A percentile compares a stretch with the other conserved stretches of the same genome.
Conservation (phyloP, 2,888 invertebrate species). For the Gastracanthus pulcherrimus region DNA sequence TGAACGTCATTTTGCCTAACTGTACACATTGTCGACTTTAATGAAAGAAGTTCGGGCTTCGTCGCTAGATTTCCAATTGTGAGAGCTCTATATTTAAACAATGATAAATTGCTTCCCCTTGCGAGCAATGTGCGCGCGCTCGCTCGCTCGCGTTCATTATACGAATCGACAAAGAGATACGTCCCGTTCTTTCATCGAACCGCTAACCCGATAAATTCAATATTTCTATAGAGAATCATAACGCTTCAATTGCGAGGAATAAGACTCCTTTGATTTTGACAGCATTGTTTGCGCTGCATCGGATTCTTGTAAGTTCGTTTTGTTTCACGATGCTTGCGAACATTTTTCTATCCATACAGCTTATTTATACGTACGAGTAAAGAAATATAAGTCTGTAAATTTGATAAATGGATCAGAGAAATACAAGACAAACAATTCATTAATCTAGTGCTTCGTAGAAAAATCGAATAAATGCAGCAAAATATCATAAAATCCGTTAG, state of each 20-base stretch:
- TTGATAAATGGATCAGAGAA: no score
- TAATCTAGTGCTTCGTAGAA: no score
- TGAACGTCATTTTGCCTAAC: neutral
- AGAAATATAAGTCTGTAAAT: no score
- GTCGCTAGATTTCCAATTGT: neutral
- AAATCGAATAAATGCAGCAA: no score
- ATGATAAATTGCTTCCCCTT: neutral
- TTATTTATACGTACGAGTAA: no score
- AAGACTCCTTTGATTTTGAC: neutral
- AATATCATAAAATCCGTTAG: no score
- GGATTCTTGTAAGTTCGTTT: no score
- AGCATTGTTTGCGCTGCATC: no score
- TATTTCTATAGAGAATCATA: neutral
- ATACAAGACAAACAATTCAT: no score
- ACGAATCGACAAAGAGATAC: neutral
- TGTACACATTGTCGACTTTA: neutral
- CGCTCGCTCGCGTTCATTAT: neutral
- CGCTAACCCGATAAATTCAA: neutral
- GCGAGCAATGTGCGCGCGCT: no score
- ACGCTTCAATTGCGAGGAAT: neutral
- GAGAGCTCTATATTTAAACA: neutral
- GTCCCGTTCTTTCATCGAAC: neutral
- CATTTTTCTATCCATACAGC: neutral
- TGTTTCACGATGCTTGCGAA: no score
- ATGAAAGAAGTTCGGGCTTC: conserved; percentile 13